phyloP scores from a whole-genome alignment of 2,797 vertebrate species.

The Schizopygopsis malacanthus region DNA sequence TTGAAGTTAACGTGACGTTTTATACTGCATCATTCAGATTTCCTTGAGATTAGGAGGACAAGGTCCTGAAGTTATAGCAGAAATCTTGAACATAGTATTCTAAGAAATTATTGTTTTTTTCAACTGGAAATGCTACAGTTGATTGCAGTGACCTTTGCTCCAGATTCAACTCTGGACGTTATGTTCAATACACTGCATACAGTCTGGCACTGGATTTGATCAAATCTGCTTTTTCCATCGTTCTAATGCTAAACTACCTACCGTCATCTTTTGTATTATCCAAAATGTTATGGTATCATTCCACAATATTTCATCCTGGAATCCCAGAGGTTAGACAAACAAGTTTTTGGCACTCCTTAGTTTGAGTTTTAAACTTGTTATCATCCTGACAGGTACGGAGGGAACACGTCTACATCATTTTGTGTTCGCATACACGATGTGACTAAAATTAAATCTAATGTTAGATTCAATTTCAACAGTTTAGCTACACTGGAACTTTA shows the following conservation, averaged over 20 bases:
- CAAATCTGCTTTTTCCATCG: not conserved
- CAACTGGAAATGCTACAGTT: not conserved
- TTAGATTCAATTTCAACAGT: not conserved
- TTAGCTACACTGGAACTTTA: not conserved
- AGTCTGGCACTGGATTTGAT: not conserved
- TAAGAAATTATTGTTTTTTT: not conserved
- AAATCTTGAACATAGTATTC: not conserved
- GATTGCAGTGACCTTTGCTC: slow-evolving; percentile 4
- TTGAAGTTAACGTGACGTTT: not conserved
- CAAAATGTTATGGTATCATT: not conserved
- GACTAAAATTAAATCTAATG: not conserved
- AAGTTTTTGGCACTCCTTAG: not conserved
- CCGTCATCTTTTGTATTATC: not conserved
- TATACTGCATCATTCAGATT: slow-evolving; percentile 5
- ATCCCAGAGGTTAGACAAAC: not conserved
- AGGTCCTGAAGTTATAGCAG: not conserved
- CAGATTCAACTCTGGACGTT: not conserved
- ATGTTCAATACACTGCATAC: not conserved
- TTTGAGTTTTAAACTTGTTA: not conserved
- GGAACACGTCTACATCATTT: not conserved
- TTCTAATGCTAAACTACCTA: not conserved
- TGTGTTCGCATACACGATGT: not conserved
- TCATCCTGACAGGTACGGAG: not conserved
- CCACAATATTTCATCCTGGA: not conserved
- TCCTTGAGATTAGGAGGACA: slow-evolving; percentile 7